These are phyloP conservation scores for Asarcornis scutulata DNA, from an alignment of 2,113 vertebrate genomes.

Conservation along the genomic window DNA sequence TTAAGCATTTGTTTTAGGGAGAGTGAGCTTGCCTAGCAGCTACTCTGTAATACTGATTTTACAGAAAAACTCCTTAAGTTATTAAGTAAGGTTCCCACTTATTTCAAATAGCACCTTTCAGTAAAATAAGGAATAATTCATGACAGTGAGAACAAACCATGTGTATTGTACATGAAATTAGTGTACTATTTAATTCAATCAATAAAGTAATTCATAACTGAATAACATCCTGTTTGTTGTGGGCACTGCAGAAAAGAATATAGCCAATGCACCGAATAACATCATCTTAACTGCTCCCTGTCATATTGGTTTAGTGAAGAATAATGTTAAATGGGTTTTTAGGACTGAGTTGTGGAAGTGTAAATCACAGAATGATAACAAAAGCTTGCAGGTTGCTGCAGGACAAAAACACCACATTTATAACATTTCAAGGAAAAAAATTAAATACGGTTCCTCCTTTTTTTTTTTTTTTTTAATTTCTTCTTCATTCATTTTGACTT, in stretches of 20 bases:
- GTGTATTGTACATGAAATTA: background rate
- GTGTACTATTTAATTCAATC: constrained; percentile 1
- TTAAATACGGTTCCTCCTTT: background rate
- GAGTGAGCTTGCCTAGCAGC: background rate
- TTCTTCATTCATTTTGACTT: background rate
- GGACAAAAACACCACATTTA: background rate
- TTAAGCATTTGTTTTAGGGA: background rate
- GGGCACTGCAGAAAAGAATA: background rate
- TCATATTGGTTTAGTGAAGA: background rate
- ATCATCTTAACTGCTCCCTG: background rate
- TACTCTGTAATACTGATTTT: background rate
- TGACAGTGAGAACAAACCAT: background rate
- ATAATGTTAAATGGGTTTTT: background rate
- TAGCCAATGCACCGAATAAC: background rate
- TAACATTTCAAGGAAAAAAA: background rate
- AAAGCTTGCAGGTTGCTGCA: background rate
- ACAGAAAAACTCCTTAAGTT: background rate
- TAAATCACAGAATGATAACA: background rate
- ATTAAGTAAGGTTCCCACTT: background rate
- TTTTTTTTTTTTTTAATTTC: background rate
- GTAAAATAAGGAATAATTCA: background rate
- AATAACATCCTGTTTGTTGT: background rate
- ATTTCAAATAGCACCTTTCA: background rate
- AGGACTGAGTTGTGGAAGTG: background rate
- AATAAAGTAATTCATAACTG: background rate